Percentiles rank a stretch among this genome's conserved stretches.
These are phyloP conservation scores for Carposina sasakii DNA, from an alignment of 1,140 invertebrate species.

Conservation along the genomic window DNA sequence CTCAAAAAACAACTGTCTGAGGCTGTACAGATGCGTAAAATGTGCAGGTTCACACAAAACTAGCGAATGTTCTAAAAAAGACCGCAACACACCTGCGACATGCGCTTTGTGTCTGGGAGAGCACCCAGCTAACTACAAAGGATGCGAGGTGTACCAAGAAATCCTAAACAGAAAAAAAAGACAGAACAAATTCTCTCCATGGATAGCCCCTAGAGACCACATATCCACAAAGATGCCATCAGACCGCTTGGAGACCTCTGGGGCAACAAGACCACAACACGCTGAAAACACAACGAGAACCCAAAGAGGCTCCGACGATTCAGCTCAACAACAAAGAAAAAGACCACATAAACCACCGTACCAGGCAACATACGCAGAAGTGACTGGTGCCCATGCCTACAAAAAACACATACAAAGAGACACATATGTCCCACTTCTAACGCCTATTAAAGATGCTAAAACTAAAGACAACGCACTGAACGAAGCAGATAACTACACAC, in stretches of 20 bases:
- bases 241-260: too few species aligned
- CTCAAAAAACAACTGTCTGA: not conserved
- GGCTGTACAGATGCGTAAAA: conserved; percentile 4
- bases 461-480: not conserved
- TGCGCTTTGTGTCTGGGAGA: conserved; percentile 6
- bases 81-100: conserved; percentile 5
- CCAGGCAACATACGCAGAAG: not conserved
- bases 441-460: not conserved
- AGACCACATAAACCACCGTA: not conserved
- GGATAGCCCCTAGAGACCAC: too few species aligned
- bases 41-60: conserved; percentile 5
- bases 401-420: not conserved
- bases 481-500: not conserved
- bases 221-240: too few species aligned
- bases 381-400: not conserved
- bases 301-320: not conserved
- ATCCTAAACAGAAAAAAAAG: not conserved
- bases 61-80: not conserved
- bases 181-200: too few species aligned
- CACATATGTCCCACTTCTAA: not conserved
- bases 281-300: too few species aligned
- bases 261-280: too few species aligned
- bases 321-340: not conserved
- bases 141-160: conserved; percentile 6
- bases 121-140: conserved; percentile 13